phyloP scores from a whole-genome alignment of 2,888 invertebrate genomes.

The Aphidius colemani region DNA sequence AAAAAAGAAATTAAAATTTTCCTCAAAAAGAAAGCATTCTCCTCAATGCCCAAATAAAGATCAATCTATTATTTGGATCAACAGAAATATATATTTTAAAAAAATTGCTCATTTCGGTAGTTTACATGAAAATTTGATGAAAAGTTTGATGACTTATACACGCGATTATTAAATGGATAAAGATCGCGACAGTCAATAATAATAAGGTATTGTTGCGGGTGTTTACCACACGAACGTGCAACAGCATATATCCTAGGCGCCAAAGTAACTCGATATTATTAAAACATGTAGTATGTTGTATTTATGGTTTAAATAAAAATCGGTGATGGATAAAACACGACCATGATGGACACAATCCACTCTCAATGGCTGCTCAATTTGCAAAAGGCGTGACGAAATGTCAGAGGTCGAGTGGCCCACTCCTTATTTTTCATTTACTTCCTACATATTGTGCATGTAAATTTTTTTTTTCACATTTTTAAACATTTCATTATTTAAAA shows the following conservation, averaged over 20 bases:
- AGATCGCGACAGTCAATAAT: constrained; percentile 24
- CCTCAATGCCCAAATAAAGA: background rate
- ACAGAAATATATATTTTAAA: background rate
- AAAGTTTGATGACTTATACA: constrained; percentile 18
- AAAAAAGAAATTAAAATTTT: too few relatives aligned
- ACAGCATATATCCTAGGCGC: background rate
- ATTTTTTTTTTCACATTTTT: constrained; percentile 18
- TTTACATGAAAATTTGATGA: too few relatives aligned
- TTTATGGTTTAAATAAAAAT: constrained; percentile 22
- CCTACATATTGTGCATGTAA: constrained; percentile 17
- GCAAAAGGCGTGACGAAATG: constrained; percentile 26
- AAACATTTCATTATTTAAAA: constrained; percentile 22
- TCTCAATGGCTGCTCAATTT: constrained; percentile 37
- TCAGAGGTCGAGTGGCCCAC: background rate
- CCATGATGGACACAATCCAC: constrained; percentile 28
- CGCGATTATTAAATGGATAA: constrained; percentile 31
- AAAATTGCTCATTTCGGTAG: too few relatives aligned
- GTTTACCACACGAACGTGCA: constrained; percentile 25
- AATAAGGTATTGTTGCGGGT: constrained; percentile 21
- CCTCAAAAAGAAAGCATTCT: too few relatives aligned
- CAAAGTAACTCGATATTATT: background rate
- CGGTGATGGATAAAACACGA: constrained; percentile 31
- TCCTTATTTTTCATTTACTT: constrained; percentile 15
- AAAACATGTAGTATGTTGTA: constrained; percentile 12
- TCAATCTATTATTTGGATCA: too few relatives aligned